These are phyloP conservation scores for Sebastes nivosus DNA, from an alignment of 2,797 vertebrate species.

Conservation along the genomic window DNA sequence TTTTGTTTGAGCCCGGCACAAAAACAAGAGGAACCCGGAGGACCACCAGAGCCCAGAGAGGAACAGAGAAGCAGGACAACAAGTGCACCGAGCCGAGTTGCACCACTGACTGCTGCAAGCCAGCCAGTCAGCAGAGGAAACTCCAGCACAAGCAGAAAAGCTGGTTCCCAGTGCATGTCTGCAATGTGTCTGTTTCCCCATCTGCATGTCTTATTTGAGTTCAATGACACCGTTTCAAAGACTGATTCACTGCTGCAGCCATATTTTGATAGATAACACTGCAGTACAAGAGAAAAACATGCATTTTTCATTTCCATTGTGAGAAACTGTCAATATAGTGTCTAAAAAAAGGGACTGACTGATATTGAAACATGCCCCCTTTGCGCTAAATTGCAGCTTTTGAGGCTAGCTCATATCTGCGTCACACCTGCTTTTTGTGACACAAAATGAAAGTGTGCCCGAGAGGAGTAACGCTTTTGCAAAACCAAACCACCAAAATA, in stretches of 20 bases:
- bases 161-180: constrained; percentile 24
- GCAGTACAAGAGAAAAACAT: neutral
- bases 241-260: constrained; percentile 15
- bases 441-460: constrained; percentile 5
- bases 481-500: too few species aligned
- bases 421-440: constrained; percentile 51
- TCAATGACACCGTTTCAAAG: constrained; percentile 36
- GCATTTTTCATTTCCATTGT: neutral
- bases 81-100: constrained; percentile 15
- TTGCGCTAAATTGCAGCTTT: neutral
- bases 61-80: constrained; percentile 40
- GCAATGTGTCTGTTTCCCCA: constrained; percentile 26
- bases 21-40: constrained; percentile 55
- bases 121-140: constrained; percentile 47
- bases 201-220: constrained; percentile 22
- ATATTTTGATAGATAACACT: neutral
- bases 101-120: constrained; percentile 21
- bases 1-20: constrained; percentile 45
- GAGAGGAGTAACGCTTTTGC: neutral
- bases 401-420: constrained; percentile 28
- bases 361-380: constrained; percentile 12
- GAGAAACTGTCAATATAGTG: neutral
- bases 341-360: constrained; percentile 10
- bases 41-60: constrained; percentile 34
- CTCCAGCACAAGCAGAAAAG: constrained; percentile 43